Conservation (phyloP, 2,888 invertebrate species). For the Dyspetes luteomarginatus region DNA sequence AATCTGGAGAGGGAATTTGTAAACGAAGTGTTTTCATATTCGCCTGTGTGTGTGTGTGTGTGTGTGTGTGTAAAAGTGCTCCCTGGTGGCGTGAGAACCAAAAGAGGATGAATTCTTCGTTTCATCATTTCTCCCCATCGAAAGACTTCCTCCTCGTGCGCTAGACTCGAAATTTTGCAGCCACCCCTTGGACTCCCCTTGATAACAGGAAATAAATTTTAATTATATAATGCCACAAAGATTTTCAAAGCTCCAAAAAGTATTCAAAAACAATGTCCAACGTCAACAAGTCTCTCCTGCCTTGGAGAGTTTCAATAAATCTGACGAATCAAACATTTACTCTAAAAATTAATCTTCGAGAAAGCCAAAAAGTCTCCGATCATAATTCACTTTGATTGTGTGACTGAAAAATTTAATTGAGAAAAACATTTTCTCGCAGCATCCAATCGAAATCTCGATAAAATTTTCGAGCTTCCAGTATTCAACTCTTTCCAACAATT, state of each 20-base stretch:
- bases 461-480: background rate
- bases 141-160: constrained; percentile 24
- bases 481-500: constrained; percentile 29
- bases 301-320: too few relatives aligned
- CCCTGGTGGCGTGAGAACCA: constrained; percentile 75
- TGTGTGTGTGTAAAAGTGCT: constrained; percentile 53
- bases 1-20: constrained; percentile 51
- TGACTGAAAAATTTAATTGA: too few relatives aligned
- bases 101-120: constrained; percentile 71
- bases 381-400: too few relatives aligned
- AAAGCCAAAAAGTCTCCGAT: too few relatives aligned
- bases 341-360: too few relatives aligned
- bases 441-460: background rate
- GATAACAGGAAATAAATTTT: background rate
- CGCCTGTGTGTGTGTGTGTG: constrained; percentile 43
- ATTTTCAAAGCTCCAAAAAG: too few relatives aligned
- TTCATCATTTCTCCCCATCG: constrained; percentile 47
- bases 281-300: too few relatives aligned
- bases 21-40: constrained; percentile 59
- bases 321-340: too few relatives aligned
- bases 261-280: too few relatives aligned
- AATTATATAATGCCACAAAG: too few relatives aligned
- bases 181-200: constrained; percentile 42
- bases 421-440: too few relatives aligned
- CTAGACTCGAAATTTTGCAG: constrained; percentile 63